Evolutionary conservation across 92 coral and sea anemone species (phyloP).

Genomic region (Siderastrea siderea): DNA sequence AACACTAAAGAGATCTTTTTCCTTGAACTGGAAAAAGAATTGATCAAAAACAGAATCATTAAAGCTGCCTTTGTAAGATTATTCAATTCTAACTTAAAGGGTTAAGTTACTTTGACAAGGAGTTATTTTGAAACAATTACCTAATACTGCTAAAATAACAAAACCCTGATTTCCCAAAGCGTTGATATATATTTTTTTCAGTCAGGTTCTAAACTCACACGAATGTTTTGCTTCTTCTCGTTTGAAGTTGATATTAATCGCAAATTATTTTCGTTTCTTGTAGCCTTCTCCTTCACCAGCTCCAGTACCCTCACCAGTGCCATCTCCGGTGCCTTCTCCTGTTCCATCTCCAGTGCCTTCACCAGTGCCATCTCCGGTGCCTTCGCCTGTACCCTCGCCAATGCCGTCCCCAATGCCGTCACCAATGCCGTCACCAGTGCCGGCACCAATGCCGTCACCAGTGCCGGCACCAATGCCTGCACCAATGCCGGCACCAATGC

Average conservation of each 20-base stretch:
- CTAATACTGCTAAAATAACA: no score
- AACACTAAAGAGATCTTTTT: no score
- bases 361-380: slow-evolving; percentile 14
- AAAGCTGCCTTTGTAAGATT: no score
- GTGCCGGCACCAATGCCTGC: slow-evolving; percentile 12
- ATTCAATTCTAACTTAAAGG: no score
- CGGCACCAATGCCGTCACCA: slow-evolving; percentile 17
- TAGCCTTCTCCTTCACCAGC: slow-evolving; percentile 12
- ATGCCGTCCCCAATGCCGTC: slow-evolving; percentile 8
- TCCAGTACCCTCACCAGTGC: neutral
- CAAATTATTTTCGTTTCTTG: no score
- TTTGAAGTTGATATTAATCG: neutral
- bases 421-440: slow-evolving; percentile 34
- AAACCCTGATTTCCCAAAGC: no score
- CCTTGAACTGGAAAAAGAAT: no score
- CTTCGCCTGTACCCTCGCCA: slow-evolving; percentile 17
- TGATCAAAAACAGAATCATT: no score
- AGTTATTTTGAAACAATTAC: no score
- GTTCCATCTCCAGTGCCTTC: slow-evolving; percentile 12
- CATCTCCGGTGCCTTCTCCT: slow-evolving; percentile 16
- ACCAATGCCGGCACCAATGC: slow-evolving; percentile 19
- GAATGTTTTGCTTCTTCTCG: neutral
- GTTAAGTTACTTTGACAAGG: no score
- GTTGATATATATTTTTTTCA: no score
- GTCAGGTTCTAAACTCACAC: neutral